phyloP scores from a whole-genome alignment of 2,888 invertebrate genomes.

The Arge pagana region DNA sequence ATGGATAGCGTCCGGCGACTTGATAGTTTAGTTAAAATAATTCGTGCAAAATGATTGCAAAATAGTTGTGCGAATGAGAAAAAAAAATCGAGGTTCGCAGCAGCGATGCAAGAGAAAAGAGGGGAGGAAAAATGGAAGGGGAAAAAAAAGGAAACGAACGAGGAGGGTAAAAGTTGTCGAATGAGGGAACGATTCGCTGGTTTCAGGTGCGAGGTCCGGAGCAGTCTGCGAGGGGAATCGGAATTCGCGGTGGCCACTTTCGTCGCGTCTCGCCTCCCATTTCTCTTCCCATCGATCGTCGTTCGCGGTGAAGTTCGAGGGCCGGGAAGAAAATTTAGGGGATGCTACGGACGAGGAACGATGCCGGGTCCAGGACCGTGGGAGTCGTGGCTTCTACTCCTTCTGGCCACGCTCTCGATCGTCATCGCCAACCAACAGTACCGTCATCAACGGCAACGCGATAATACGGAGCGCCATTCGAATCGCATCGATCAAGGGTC shows the following conservation, averaged over 20 bases:
- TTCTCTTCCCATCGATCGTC: no score
- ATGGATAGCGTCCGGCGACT: no score
- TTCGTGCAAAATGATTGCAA: no score
- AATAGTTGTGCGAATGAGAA: no score
- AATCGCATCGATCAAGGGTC: no score
- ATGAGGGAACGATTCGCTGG: no score
- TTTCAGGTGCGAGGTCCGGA: background rate
- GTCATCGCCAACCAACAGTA: slow-evolving; percentile 53
- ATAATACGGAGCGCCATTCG: no score
- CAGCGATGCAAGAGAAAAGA: background rate
- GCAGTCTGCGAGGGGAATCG: background rate
- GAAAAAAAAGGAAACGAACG: background rate
- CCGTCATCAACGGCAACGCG: slow-evolving; percentile 48
- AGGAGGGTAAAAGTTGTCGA: no score
- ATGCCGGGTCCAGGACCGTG: slow-evolving; percentile 49
- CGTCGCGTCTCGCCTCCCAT: no score
- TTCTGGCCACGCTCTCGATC: slow-evolving; percentile 48
- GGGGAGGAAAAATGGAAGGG: background rate
- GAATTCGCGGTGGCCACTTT: background rate
- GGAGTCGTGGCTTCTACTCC: slow-evolving; percentile 51
- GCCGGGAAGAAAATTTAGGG: slow-evolving; percentile 38
- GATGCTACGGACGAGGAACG: slow-evolving; percentile 51
- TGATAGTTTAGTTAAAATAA: no score
- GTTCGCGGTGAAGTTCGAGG: no score
- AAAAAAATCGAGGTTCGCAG: no score